Conservation (phyloP, 2,113 vertebrate genomes). For the Brienomyrus brachyistius region DNA sequence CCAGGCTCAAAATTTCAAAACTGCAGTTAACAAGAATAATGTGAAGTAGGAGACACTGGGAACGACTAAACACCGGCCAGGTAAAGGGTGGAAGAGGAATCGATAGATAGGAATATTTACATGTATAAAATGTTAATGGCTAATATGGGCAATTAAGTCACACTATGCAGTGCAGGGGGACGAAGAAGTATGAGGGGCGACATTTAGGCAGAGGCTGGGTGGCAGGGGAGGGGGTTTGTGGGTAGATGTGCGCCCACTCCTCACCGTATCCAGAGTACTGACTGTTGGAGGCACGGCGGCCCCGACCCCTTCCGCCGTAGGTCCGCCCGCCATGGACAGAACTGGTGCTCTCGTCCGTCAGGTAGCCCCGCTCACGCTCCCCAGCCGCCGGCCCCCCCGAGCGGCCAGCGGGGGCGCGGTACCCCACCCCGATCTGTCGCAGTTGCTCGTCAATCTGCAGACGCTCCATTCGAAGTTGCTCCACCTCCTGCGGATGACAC, state of each 20-base stretch:
- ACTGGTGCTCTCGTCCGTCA: slow-evolving; percentile 74
- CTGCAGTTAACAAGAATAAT: too few species aligned
- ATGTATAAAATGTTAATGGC: background rate
- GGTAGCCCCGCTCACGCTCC: slow-evolving; percentile 70
- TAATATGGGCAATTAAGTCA: background rate
- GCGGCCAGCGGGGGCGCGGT: slow-evolving; percentile 59
- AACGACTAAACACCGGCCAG: too few species aligned
- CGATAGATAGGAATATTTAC: background rate
- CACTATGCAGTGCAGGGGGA: background rate
- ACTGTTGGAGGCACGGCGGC: slow-evolving; percentile 61
- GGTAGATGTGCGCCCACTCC: background rate
- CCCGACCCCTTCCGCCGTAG: slow-evolving; percentile 74
- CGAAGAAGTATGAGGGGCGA: background rate
- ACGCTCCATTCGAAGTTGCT: slow-evolving; percentile 78
- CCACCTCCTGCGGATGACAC: slow-evolving; percentile 66
- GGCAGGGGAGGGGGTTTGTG: background rate
- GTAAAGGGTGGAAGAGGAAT: too few species aligned
- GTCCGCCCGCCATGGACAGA: slow-evolving; percentile 71
- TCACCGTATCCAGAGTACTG: slow-evolving; percentile 74
- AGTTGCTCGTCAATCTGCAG: slow-evolving; percentile 86
- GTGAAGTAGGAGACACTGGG: too few species aligned
- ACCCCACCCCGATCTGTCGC: slow-evolving; percentile 79
- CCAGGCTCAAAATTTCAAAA: too few species aligned
- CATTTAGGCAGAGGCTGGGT: background rate
- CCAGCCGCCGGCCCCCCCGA: slow-evolving; percentile 26